A percentile compares a stretch with the other conserved stretches of the same genome.
phyloP scores from a whole-genome alignment of 2,797 vertebrate species.

The Botia kubotai region DNA sequence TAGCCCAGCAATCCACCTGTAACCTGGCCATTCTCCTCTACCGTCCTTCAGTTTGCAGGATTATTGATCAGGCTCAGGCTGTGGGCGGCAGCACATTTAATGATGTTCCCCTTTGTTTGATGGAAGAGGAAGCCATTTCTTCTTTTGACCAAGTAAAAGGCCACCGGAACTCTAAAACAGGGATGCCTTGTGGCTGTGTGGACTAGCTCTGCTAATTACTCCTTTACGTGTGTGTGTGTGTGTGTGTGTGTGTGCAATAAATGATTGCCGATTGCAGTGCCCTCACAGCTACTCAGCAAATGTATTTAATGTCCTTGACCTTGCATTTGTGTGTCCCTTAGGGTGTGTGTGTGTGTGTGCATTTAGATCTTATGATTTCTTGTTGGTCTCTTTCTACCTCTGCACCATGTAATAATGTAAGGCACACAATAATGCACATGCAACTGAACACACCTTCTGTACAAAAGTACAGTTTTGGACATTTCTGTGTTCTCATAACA shows the following conservation, averaged over 20 bases:
- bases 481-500: constrained; percentile 3
- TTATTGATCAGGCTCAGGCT: constrained; percentile 47
- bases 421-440: background rate
- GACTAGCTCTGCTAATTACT: constrained; percentile 51
- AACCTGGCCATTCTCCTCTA: constrained; percentile 37
- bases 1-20: constrained; percentile 28
- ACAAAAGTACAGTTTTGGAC: background rate
- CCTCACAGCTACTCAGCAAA: constrained; percentile 38
- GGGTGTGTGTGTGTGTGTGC: constrained; percentile 27
- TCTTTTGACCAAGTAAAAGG: constrained; percentile 34
- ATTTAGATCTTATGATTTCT: constrained; percentile 18
- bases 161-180: constrained; percentile 43
- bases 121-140: constrained; percentile 44
- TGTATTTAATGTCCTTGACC: constrained; percentile 46
- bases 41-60: constrained; percentile 30
- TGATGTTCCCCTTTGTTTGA: constrained; percentile 50
- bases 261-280: constrained; percentile 18
- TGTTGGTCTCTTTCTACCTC: background rate
- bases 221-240: constrained; percentile 1
- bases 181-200: constrained; percentile 40
- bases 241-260: background rate
- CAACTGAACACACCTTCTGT: background rate
- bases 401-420: background rate
- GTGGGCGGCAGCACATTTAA: constrained; percentile 43
- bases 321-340: constrained; percentile 21